Evolutionary conservation across 2,888 invertebrate genomes (phyloP).

Genomic region (Rhagophthalmus giganteus): DNA sequence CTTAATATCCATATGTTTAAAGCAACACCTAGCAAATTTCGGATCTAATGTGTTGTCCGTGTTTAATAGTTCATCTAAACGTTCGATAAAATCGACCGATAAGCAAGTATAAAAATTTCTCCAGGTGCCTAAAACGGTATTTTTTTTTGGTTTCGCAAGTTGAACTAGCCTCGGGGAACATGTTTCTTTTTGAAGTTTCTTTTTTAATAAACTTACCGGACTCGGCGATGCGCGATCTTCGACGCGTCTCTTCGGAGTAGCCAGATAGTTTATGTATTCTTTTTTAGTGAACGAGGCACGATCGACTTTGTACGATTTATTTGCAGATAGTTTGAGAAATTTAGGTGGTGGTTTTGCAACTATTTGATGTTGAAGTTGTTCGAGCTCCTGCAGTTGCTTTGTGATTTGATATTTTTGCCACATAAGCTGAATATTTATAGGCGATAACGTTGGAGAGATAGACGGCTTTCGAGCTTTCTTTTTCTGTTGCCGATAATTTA

Average conservation of each 20-base stretch:
- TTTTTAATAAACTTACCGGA: background rate
- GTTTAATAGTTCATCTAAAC: slow-evolving; percentile 45
- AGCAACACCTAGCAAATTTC: slow-evolving; percentile 44
- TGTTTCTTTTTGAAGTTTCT: slow-evolving; percentile 31
- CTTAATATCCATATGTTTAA: slow-evolving; percentile 42
- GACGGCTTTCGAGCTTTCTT: slow-evolving; percentile 29
- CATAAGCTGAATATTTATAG: slow-evolving; percentile 31
- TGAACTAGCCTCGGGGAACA: slow-evolving; percentile 46
- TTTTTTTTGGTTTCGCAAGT: slow-evolving; percentile 44
- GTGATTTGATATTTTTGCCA: slow-evolving; percentile 21
- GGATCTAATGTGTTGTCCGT: slow-evolving; percentile 46
- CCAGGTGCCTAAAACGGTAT: slow-evolving; percentile 44
- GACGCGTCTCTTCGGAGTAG: slow-evolving; percentile 32
- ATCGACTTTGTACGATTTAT: slow-evolving; percentile 13
- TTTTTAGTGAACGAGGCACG: slow-evolving; percentile 38
- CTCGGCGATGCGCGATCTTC: background rate
- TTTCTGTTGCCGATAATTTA: slow-evolving; percentile 29
- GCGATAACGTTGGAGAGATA: slow-evolving; percentile 34
- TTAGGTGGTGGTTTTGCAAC: slow-evolving; percentile 2
- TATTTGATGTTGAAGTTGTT: slow-evolving; percentile 7
- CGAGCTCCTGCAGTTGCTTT: slow-evolving; percentile 19
- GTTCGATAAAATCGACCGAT: slow-evolving; percentile 39
- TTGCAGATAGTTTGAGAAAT: background rate
- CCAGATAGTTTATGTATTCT: slow-evolving; percentile 42
- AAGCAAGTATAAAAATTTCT: slow-evolving; percentile 39